These are phyloP conservation scores for Drosophila takahashii DNA, from an alignment of 1,140 invertebrate genomes.

Conservation along the genomic window DNA sequence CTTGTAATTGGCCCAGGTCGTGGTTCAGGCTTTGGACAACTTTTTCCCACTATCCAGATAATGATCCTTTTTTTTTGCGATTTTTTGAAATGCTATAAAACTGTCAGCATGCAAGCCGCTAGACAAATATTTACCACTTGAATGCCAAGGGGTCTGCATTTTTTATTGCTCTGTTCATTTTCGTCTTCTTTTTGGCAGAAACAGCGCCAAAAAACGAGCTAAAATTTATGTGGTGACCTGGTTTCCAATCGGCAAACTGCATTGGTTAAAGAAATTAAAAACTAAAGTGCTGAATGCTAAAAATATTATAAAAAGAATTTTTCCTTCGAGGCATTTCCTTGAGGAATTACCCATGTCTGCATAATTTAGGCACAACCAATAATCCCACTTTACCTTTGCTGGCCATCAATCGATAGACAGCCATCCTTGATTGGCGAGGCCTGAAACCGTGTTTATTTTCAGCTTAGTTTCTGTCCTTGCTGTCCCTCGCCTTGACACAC, in stretches of 20 bases:
- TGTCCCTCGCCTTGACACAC: slow-evolving; percentile 61
- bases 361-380: slow-evolving; percentile 2
- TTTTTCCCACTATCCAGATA: slow-evolving; percentile 14
- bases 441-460: slow-evolving; percentile 65
- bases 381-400: slow-evolving; percentile 15
- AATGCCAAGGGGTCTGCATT: slow-evolving; percentile 14
- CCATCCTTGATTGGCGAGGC: slow-evolving; percentile 13
- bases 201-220: slow-evolving; percentile 41
- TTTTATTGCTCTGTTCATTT: slow-evolving; percentile 8
- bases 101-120: slow-evolving; percentile 54
- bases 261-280: background rate
- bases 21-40: slow-evolving; percentile 23
- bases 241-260: slow-evolving; percentile 20
- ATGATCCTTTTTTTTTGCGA: slow-evolving; percentile 9
- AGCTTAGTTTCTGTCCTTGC: slow-evolving; percentile 23
- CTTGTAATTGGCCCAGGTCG: slow-evolving; percentile 65
- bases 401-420: slow-evolving; percentile 51
- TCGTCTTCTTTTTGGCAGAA: slow-evolving; percentile 3
- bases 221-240: slow-evolving; percentile 71
- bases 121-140: slow-evolving; percentile 63
- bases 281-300: background rate
- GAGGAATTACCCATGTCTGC: background rate
- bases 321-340: background rate
- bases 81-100: slow-evolving; percentile 49
- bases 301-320: no score